Evolutionary conservation across 2,113 vertebrate species (phyloP), one percentile per base, ranked within the genome.

Genomic region (Apodemus sylvaticus): DNA sequence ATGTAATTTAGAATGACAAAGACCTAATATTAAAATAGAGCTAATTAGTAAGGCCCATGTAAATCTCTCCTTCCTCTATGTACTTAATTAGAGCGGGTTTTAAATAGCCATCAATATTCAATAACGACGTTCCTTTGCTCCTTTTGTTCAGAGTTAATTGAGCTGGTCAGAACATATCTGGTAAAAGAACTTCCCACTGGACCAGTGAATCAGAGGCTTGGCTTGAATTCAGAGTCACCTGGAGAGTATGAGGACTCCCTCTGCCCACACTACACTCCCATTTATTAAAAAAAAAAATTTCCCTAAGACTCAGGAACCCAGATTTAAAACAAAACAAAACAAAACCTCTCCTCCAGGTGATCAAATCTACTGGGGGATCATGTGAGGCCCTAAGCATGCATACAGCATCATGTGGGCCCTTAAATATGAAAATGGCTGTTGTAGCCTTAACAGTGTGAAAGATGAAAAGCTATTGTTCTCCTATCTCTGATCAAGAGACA

Each of bases 1-100:
- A 36, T 4, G 14, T 93, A 73, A 94, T 85, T 60, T 62, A 48
- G 26, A 7, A 82, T 76, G 48, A 6, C n/a, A 82, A 91, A 94
- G 22, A 82, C 45, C 83, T 71, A 78, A 79, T 83, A 87, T 78
- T 89, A 95, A 94, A 89, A 88, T 71, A 94, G 58, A 89, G 53
- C 79, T 76, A 94, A 81, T 78, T 87, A 79, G 34, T 10, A 94
- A 90, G 13, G 78, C 6, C 26, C n/a, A 42, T 53, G 89, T 86
- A 60, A 89, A 70, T 66, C 45, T 77, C 55, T 83, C 13, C 29
- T 19, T 87, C 34, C 14, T 93, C 45, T 3, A 14, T 31, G 6
- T 73, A 81, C 20, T 91, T 19, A 96, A 90, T 82, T 78, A 89
- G 82, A 22, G 19, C 70, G 6, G 10, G 45, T 92, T 48, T 95